These are phyloP conservation scores for Cetonia aurata DNA, from an alignment of 2,888 invertebrate species.

Conservation along the genomic window DNA sequence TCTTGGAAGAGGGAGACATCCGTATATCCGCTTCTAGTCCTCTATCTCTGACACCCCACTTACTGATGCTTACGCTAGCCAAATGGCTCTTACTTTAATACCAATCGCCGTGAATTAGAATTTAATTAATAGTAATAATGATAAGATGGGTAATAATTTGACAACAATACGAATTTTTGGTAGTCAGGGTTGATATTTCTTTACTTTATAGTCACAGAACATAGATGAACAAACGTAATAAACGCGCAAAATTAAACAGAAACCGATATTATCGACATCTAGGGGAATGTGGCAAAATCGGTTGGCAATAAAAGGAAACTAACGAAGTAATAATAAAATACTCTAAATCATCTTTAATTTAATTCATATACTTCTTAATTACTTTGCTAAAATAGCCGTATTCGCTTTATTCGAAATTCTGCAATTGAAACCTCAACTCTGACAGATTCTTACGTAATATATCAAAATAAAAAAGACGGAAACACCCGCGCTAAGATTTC, in stretches of 20 bases:
- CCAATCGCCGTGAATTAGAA: constrained; percentile 40
- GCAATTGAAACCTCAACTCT: constrained; percentile 32
- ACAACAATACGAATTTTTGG: constrained; percentile 38
- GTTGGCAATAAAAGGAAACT: constrained; percentile 26
- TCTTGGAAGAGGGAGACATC: constrained; percentile 87
- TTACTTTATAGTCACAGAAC: background rate
- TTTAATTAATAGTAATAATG: constrained; percentile 40
- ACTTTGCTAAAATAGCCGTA: no score
- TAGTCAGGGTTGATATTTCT: constrained; percentile 42
- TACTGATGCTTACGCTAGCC: constrained; percentile 64
- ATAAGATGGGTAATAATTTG: constrained; percentile 32
- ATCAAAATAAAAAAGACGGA: constrained; percentile 7
- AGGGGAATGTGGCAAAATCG: background rate
- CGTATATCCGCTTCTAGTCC: constrained; percentile 72
- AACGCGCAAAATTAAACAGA: background rate
- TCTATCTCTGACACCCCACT: constrained; percentile 59
- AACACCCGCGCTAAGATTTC: background rate
- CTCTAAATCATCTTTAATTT: constrained; percentile 3
- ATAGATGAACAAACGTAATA: background rate
- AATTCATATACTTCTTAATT: background rate
- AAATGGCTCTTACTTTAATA: constrained; percentile 65
- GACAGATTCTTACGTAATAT: constrained; percentile 4
- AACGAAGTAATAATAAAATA: background rate
- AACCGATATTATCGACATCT: background rate
- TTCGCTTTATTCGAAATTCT: background rate